Conservation (phyloP, 2,797 vertebrate genomes). For the Sparidentex hasta region DNA sequence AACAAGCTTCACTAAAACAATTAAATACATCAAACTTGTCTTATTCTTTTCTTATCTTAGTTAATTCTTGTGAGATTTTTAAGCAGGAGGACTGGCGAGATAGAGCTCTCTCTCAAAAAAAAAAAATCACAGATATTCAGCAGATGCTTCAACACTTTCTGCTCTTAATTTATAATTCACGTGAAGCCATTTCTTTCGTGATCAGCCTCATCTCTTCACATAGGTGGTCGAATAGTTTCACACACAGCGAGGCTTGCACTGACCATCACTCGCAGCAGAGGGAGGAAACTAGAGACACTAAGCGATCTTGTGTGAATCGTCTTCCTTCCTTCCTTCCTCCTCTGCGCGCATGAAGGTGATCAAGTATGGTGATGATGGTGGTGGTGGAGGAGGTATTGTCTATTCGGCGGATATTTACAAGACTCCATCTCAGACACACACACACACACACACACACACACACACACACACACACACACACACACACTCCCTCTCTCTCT, state of each 20-base stretch:
- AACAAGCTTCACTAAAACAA: background rate
- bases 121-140: background rate
- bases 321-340: too few species aligned
- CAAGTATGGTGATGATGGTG: conserved; percentile 10
- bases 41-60: too few species aligned
- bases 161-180: too few species aligned
- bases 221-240: background rate
- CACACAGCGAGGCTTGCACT: background rate
- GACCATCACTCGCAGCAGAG: background rate
- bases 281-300: too few species aligned
- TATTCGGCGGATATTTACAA: conserved; percentile 5
- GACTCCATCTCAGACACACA: background rate
- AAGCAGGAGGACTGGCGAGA: background rate
- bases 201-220: background rate
- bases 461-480: conserved; percentile 14
- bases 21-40: too few species aligned
- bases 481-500: background rate
- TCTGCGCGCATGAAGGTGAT: conserved; percentile 24
- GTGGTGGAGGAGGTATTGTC: conserved; percentile 9
- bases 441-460: background rate
- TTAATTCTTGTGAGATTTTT: background rate
- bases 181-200: too few species aligned
- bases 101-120: background rate
- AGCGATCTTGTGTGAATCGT: background rate
- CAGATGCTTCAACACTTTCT: background rate